Evolutionary conservation across 2,888 invertebrate genomes (phyloP).

Genomic region (Epinotia brunnichana): DNA sequence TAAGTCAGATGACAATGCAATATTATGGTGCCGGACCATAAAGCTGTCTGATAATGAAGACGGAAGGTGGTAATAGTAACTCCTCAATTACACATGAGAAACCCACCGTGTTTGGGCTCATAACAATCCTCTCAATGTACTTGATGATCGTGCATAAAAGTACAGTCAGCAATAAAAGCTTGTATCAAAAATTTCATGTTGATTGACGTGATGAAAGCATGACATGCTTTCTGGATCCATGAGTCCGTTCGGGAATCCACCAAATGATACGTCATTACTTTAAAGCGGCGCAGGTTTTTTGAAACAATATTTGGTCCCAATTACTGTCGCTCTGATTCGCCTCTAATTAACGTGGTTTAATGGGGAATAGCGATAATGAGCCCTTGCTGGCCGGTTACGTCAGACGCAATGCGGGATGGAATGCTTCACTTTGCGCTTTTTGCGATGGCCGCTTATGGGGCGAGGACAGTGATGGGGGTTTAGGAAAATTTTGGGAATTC

Average conservation of each 20-base stretch:
- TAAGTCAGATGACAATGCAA: too few relatives aligned
- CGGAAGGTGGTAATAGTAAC: too few relatives aligned
- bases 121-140: too few relatives aligned
- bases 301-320: conserved; percentile 42
- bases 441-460: conserved; percentile 4
- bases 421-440: conserved; percentile 32
- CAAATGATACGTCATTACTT: conserved; percentile 8
- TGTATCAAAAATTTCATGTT: neutral
- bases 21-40: too few relatives aligned
- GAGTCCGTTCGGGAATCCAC: conserved; percentile 7
- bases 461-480: neutral
- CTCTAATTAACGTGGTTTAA: conserved; percentile 39
- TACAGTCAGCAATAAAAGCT: neutral
- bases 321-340: conserved; percentile 38
- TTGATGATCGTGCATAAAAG: too few relatives aligned
- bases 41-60: too few relatives aligned
- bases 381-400: conserved; percentile 26
- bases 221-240: neutral
- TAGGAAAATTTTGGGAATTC: conserved; percentile 3
- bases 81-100: too few relatives aligned
- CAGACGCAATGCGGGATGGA: conserved; percentile 18
- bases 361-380: conserved; percentile 42
- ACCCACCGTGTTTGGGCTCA: too few relatives aligned
- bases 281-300: conserved; percentile 34
- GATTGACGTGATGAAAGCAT: neutral